Conservation (phyloP, 1,140 invertebrate species). For the Halictus rubicundus region DNA sequence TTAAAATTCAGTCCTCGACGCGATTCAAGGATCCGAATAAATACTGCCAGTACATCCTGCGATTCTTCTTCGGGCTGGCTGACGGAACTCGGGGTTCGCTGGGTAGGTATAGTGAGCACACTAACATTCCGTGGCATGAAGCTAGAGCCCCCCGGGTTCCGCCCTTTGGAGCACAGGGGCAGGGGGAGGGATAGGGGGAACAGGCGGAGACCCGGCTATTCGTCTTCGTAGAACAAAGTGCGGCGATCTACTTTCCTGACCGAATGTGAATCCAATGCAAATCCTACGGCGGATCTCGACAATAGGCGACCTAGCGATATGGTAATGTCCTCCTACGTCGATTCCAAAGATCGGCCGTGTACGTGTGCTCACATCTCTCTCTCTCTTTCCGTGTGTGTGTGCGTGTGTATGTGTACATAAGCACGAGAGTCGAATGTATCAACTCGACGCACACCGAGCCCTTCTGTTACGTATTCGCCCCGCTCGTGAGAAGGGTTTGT, state of each 20-base stretch:
- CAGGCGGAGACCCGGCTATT: slow-evolving; percentile 49
- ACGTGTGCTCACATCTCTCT: no score
- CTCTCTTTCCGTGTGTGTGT: neutral
- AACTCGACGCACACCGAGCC: neutral
- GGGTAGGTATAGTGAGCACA: neutral
- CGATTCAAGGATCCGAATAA: slow-evolving; percentile 41
- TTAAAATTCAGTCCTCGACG: slow-evolving; percentile 30
- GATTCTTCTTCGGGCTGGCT: slow-evolving; percentile 38
- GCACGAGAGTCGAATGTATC: neutral
- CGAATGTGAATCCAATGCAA: slow-evolving; percentile 70
- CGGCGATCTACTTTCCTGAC: slow-evolving; percentile 67
- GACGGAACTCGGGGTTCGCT: slow-evolving; percentile 11
- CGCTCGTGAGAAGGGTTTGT: slow-evolving; percentile 41
- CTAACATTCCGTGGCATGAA: neutral
- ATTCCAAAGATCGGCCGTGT: slow-evolving; percentile 44
- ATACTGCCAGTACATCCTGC: slow-evolving; percentile 43
- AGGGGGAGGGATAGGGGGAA: slow-evolving; percentile 24
- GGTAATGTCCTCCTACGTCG: slow-evolving; percentile 68
- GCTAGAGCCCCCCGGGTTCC: slow-evolving; percentile 32
- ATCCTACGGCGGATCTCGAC: slow-evolving; percentile 61
- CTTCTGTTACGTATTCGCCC: neutral
- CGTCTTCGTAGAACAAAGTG: slow-evolving; percentile 71
- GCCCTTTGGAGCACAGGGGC: slow-evolving; percentile 22
- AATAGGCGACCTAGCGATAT: slow-evolving; percentile 70
- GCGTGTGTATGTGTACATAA: neutral